These are phyloP conservation scores for Sebastes kiyomatsui DNA, from an alignment of 2,797 vertebrate species.

Conservation along the genomic window DNA sequence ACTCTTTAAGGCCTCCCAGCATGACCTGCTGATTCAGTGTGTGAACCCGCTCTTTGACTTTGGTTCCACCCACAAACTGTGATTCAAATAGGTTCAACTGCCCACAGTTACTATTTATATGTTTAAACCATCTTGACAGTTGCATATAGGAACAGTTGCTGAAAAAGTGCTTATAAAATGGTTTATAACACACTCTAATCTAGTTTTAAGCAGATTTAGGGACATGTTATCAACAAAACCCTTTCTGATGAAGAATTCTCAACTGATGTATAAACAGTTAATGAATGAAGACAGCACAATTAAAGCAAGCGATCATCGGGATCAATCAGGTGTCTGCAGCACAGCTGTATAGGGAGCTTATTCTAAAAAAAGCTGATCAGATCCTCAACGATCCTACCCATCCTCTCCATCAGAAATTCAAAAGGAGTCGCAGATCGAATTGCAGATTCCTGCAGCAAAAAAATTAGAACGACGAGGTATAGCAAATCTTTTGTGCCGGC, in stretches of 20 bases:
- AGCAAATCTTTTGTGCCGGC: no score
- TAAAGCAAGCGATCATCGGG: no score
- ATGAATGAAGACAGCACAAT: background rate
- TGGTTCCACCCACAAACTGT: conserved; percentile 55
- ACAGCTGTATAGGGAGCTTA: no score
- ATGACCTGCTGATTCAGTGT: conserved; percentile 49
- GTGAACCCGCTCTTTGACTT: conserved; percentile 41
- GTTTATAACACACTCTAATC: background rate
- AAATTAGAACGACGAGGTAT: no score
- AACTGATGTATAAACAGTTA: background rate
- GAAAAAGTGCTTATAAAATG: background rate
- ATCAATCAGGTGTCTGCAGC: no score
- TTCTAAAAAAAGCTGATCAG: no score
- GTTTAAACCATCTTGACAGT: conserved; percentile 27
- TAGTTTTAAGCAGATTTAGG: background rate
- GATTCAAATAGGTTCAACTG: conserved; percentile 42
- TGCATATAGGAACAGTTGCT: conserved; percentile 4
- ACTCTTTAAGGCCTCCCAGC: conserved; percentile 35
- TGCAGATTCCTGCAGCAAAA: no score
- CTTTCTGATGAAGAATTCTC: background rate
- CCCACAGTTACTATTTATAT: conserved; percentile 33
- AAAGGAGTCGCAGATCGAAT: no score
- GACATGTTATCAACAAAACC: background rate
- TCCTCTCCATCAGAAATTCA: no score
- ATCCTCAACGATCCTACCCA: fast-evolving